Conservation (phyloP, 2,888 invertebrate genomes). For the Tricholauxania praeusta region DNA sequence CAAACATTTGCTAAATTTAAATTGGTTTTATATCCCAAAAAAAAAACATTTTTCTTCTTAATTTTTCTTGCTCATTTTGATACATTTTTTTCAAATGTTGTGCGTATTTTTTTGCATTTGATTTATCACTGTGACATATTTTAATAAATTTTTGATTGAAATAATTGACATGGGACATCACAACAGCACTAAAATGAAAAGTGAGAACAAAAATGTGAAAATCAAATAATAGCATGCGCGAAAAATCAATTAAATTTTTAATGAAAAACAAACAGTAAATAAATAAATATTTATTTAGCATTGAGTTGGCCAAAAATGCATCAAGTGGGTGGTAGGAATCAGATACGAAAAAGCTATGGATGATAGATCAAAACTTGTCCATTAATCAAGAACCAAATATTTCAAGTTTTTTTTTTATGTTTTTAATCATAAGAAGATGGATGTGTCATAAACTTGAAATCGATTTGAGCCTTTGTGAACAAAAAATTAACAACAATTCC, state of each 20-base stretch:
- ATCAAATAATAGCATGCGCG: slow-evolving; percentile 23
- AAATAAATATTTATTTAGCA: slow-evolving; percentile 45
- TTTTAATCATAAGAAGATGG: too few relatives aligned
- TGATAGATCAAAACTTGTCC: too few relatives aligned
- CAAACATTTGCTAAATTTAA: slow-evolving; percentile 1
- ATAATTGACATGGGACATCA: slow-evolving; percentile 13
- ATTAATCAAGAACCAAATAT: too few relatives aligned
- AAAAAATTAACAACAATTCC: too few relatives aligned
- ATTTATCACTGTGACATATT: slow-evolving; percentile 16
- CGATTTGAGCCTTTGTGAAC: too few relatives aligned
- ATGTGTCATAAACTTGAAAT: too few relatives aligned
- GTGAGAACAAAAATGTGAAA: background rate
- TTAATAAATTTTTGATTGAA: slow-evolving; percentile 22
- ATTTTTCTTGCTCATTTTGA: background rate
- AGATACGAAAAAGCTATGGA: background rate
- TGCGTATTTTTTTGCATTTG: background rate
- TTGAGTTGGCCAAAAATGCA: slow-evolving; percentile 20
- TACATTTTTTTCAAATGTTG: background rate
- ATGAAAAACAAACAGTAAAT: slow-evolving; percentile 50
- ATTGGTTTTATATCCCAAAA: background rate
- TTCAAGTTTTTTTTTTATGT: too few relatives aligned
- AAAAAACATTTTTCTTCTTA: too few relatives aligned
- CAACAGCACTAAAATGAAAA: slow-evolving; percentile 7
- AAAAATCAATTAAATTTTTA: slow-evolving; percentile 49
- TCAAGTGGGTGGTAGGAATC: background rate